Percentiles rank a stretch among this genome's conserved stretches.
phyloP scores from a whole-genome alignment of 2,797 vertebrate genomes.

The Gambelia wislizenii region DNA sequence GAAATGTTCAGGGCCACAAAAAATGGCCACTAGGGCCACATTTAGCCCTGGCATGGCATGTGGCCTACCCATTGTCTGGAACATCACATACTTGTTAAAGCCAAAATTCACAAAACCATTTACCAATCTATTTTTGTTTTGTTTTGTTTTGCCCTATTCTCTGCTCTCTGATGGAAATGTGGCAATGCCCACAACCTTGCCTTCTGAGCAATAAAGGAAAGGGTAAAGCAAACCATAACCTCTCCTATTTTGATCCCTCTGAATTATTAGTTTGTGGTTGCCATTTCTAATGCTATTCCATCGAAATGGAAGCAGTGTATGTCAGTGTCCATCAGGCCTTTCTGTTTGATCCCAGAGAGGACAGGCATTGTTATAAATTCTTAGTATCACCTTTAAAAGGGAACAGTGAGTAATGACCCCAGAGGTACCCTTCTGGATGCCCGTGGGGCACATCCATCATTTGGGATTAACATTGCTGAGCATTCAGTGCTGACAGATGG shows the following conservation, averaged over 20 bases:
- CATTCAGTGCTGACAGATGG: constrained; percentile 33
- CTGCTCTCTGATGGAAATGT: neutral
- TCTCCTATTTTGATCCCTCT: neutral
- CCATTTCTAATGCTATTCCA: neutral
- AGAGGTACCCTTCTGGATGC: constrained; percentile 41
- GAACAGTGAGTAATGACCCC: constrained; percentile 24
- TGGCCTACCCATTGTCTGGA: too few species aligned
- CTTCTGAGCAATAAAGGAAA: neutral
- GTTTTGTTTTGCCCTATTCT: neutral
- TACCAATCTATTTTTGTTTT: too few species aligned
- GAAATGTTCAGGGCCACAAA: too few species aligned
- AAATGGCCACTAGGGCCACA: too few species aligned
- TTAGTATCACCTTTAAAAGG: constrained; percentile 20
- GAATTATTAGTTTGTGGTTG: neutral
- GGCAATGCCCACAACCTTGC: neutral
- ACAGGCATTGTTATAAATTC: constrained; percentile 30
- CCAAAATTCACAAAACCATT: neutral
- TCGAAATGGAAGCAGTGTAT: neutral
- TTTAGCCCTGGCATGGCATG: too few species aligned
- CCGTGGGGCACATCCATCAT: constrained; percentile 34
- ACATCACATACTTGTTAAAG: too few species aligned
- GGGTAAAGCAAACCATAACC: neutral
- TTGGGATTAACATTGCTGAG: constrained; percentile 47
- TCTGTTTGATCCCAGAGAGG: neutral
- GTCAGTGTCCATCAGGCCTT: neutral